Conservation (phyloP, 35 echinoderm and acorn worm genomes). For the Ophiothrix spiculata region DNA sequence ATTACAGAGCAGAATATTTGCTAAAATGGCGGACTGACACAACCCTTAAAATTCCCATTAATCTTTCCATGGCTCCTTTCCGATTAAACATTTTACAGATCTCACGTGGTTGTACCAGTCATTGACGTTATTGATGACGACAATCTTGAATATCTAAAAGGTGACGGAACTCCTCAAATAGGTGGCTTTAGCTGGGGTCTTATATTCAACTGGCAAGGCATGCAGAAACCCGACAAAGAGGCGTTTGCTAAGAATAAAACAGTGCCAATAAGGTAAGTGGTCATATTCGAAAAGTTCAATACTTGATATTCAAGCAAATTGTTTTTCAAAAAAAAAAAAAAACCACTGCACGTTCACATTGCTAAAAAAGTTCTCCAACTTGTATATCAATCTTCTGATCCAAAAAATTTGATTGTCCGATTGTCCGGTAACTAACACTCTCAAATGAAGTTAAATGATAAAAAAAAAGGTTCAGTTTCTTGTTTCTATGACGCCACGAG, state of each 20-base stretch:
- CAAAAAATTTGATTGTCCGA: too few species aligned
- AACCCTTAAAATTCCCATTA: neutral
- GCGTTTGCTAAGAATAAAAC: neutral
- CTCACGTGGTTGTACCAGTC: conserved; percentile 24
- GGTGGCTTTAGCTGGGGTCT: conserved; percentile 37
- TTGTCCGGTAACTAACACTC: too few species aligned
- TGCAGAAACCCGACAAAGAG: conserved; percentile 1
- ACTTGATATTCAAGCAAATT: too few species aligned
- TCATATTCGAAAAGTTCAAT: too few species aligned
- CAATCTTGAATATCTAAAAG: conserved; percentile 11
- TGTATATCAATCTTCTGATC: too few species aligned
- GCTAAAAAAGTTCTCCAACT: too few species aligned
- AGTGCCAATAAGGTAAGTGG: neutral
- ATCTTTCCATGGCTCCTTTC: too few species aligned
- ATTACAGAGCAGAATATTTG: neutral
- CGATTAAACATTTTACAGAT: conserved; percentile 18
- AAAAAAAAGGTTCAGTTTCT: too few species aligned
- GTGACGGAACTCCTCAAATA: conserved; percentile 2
- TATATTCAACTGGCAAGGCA: conserved; percentile 18
- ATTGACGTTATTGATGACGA: conserved; percentile 35
- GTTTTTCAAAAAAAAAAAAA: too few species aligned
- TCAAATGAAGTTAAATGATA: too few species aligned
- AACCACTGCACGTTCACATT: too few species aligned
- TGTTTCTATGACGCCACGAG: too few species aligned
- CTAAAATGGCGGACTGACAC: neutral